Percentiles rank a stretch among this genome's conserved stretches.
Evolutionary conservation across 1,140 invertebrate genomes (phyloP).

Genomic region (Magallana gigas): DNA sequence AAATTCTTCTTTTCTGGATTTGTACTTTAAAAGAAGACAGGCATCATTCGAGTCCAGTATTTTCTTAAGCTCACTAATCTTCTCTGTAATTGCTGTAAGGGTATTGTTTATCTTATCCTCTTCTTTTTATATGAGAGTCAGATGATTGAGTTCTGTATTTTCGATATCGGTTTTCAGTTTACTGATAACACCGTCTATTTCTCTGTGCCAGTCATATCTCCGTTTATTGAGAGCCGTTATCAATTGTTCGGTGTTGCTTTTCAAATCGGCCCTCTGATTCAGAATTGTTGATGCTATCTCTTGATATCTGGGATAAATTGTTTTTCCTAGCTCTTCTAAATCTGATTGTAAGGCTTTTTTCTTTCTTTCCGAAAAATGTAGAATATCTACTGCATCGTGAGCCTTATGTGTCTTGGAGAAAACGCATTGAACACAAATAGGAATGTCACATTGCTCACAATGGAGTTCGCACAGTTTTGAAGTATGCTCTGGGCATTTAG

Average conservation of each 20-base stretch:
- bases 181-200: neutral
- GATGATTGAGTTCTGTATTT: neutral
- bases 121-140: neutral
- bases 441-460: neutral
- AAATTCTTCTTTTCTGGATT: neutral
- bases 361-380: neutral
- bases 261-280: too few relatives aligned
- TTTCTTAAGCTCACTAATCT: neutral
- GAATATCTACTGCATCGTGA: neutral
- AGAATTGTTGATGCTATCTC: neutral
- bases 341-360: neutral
- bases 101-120: neutral
- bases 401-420: neutral
- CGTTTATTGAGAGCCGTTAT: neutral
- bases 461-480: neutral
- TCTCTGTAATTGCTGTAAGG: neutral
- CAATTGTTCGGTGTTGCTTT: neutral
- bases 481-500: neutral
- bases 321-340: neutral
- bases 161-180: neutral
- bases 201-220: neutral
- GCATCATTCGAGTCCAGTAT: neutral
- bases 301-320: neutral
- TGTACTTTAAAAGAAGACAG: neutral
- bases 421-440: neutral